Base-by-base conservation (phyloP, 2,113 vertebrate genomes). In the Ictalurus furcatus region DNA sequence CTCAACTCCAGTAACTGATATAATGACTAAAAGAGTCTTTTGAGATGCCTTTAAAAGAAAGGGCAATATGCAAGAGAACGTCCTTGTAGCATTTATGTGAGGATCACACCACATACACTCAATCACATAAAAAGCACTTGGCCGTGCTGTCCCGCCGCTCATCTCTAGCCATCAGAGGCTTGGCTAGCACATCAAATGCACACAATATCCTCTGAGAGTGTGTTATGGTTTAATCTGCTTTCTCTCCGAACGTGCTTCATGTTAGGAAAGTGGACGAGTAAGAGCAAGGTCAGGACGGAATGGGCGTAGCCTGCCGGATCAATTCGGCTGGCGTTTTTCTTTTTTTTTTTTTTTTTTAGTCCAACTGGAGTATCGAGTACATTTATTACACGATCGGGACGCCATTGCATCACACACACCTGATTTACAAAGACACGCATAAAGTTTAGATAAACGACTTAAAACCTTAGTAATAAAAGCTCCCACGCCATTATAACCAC, bases 91-190 rank as follows among this genome's bases (percentile, higher is more conserved):
- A 30, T 56, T 56, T 81, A 56, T 4, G 48, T 30, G 48, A 56
- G 48, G 78, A 52, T 52, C 48, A 11, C 48, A 52, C 48, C 48
- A 52, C 48, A 11, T 52, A 11, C 48, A 11, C 52, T 56, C 78
- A 81, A 81, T 81, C 78, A 81, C 25, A 56, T 28, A 30, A 65
- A 69, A 85, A 71, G 63, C 28, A 44, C 83, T 65, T 14, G 58
- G 54, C 56, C 58, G 37, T 1, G 25, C 25, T 19, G n/a, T 65
- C n/a, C 37, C 37, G 34, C 37, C 14, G 23, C 19, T 23, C 58
- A 3, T n/a, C 61, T 6, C 44, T 30, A 54, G 40, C 63, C 40
- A 11, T 69, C 84, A 69, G 63, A 71, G 25, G 63, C 63, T 71
- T 52, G 84, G 63, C 44, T 52, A 21, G 44, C 44, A 85, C 40